phyloP scores from a whole-genome alignment of 2,888 invertebrate genomes.

The Xestobium rufovillosum region DNA sequence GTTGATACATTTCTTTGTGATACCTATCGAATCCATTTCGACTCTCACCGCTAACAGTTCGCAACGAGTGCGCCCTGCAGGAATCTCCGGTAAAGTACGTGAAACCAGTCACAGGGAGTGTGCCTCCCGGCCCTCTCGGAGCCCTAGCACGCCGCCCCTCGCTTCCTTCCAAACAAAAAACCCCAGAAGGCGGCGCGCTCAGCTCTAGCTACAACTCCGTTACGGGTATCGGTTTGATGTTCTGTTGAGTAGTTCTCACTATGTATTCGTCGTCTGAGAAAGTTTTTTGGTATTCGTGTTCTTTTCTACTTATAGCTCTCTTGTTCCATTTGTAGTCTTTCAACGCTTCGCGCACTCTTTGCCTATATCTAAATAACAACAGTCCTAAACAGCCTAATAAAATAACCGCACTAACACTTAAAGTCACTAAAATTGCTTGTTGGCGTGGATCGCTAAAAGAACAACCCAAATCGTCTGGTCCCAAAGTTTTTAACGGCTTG shows the following conservation, averaged over 20 bases:
- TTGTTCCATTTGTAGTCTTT: slow-evolving; percentile 80
- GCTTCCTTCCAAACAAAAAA: slow-evolving; percentile 57
- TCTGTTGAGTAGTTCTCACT: slow-evolving; percentile 54
- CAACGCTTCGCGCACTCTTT: slow-evolving; percentile 71
- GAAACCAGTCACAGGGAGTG: slow-evolving; percentile 66
- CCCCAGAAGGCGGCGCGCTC: slow-evolving; percentile 77
- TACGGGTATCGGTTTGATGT: slow-evolving; percentile 70
- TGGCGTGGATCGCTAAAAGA: slow-evolving; percentile 70
- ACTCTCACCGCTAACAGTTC: slow-evolving; percentile 27
- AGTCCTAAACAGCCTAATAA: slow-evolving; percentile 63
- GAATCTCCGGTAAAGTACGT: slow-evolving; percentile 66
- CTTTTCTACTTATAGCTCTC: slow-evolving; percentile 63
- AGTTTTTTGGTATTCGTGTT: slow-evolving; percentile 84
- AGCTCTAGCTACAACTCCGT: slow-evolving; percentile 95
- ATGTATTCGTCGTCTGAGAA: slow-evolving; percentile 83
- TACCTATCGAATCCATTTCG: slow-evolving; percentile 40
- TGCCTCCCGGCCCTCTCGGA: slow-evolving; percentile 48
- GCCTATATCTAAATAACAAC: slow-evolving; percentile 68
- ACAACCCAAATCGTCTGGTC: slow-evolving; percentile 73
- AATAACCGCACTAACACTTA: slow-evolving; percentile 67
- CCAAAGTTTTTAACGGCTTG: slow-evolving; percentile 57
- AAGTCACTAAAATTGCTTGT: slow-evolving; percentile 70
- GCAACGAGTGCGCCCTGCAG: slow-evolving; percentile 48
- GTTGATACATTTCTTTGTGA: slow-evolving; percentile 36
- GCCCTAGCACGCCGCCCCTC: slow-evolving; percentile 45